These are phyloP conservation scores for Burhinus oedicnemus DNA, from an alignment of 2,113 vertebrate genomes.

Conservation along the genomic window DNA sequence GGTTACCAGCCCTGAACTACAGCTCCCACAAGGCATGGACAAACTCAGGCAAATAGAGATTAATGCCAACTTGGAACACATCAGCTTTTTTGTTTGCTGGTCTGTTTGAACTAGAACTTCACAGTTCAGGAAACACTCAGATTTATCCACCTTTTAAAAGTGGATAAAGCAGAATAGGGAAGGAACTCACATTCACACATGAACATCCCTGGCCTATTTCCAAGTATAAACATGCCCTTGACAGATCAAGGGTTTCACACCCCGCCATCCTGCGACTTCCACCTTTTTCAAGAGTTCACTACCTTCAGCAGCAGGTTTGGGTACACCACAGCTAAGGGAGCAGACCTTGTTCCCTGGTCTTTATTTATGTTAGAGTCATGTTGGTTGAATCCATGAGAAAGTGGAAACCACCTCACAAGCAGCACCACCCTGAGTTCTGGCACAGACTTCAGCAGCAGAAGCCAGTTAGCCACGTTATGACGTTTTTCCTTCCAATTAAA, in stretches of 20 bases:
- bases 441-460: background rate
- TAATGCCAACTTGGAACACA: background rate
- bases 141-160: background rate
- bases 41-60: background rate
- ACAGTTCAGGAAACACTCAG: background rate
- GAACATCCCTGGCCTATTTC: background rate
- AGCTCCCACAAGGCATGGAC: background rate
- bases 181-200: background rate
- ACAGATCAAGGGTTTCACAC: background rate
- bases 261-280: background rate
- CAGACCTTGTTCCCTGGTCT: background rate
- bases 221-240: background rate
- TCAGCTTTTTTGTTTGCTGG: background rate
- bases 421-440: slow-evolving; percentile 23
- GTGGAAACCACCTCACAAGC: background rate
- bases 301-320: background rate
- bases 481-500: background rate
- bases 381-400: background rate
- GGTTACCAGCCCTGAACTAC: background rate
- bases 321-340: background rate
- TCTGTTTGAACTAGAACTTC: background rate
- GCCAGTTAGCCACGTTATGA: background rate
- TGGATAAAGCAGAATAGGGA: background rate
- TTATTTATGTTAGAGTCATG: background rate
- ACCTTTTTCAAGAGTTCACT: background rate